Evolutionary conservation across 2,797 vertebrate genomes (phyloP).

Genomic region (Tenualosa thibaudeaui): DNA sequence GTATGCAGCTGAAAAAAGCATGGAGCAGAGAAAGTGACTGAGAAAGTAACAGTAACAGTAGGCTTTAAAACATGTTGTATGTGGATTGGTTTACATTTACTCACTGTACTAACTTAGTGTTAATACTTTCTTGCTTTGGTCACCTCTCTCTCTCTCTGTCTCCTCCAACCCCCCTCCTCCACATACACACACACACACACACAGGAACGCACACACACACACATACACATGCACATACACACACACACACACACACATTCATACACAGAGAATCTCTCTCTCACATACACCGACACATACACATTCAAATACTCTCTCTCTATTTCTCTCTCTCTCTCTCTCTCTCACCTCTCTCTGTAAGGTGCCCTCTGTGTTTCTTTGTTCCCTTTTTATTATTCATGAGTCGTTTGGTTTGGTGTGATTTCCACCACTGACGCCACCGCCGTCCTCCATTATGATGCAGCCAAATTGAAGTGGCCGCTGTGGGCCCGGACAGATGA

Average conservation of each 20-base stretch:
- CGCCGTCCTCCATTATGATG: slow-evolving; percentile 27
- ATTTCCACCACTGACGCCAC: slow-evolving; percentile 20
- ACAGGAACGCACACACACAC: too few relatives aligned
- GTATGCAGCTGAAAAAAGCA: too few relatives aligned
- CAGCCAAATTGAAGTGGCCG: background rate
- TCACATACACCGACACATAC: background rate
- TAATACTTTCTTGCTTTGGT: background rate
- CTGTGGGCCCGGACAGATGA: background rate
- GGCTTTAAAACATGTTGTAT: too few relatives aligned
- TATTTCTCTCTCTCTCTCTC: background rate
- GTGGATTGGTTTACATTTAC: background rate
- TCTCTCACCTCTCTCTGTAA: background rate
- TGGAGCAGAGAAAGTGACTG: too few relatives aligned
- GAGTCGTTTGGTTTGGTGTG: slow-evolving; percentile 10
- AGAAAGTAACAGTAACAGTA: background rate
- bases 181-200: too few relatives aligned
- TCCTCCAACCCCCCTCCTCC: too few relatives aligned
- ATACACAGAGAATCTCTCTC: background rate
- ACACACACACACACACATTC: too few relatives aligned
- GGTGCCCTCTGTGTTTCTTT: background rate
- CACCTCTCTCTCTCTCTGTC: background rate
- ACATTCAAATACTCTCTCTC: background rate
- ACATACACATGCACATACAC: too few relatives aligned
- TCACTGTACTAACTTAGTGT: background rate
- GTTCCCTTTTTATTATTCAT: slow-evolving; percentile 34